A percentile compares a stretch with the other conserved stretches of the same genome.
Evolutionary conservation across 1,140 invertebrate species (phyloP).

Genomic region (Tetragonula clypearis): DNA sequence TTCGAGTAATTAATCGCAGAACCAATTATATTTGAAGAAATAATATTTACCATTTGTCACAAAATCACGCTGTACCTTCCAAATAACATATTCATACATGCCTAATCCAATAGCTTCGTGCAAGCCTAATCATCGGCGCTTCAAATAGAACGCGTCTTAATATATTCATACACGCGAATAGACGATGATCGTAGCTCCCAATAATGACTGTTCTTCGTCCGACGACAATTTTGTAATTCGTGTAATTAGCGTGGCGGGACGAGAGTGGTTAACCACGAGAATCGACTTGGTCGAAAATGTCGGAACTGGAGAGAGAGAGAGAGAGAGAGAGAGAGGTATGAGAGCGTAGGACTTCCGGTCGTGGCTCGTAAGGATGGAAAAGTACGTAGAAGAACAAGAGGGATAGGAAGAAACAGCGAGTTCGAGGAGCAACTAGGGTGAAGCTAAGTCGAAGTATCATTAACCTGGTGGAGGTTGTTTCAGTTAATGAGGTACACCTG

Average conservation of each 20-base stretch:
- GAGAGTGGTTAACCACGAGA: neutral
- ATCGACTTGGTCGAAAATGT: neutral
- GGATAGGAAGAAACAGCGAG: conserved; percentile 10
- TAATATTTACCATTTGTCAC: too few species aligned
- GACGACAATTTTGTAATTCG: conserved; percentile 23
- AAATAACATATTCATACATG: too few species aligned
- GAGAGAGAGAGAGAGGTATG: neutral
- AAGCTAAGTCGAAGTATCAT: conserved; percentile 41
- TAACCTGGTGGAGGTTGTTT: conserved; percentile 29
- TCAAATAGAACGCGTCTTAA: neutral
- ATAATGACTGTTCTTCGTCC: conserved; percentile 22
- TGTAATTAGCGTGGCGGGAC: conserved; percentile 28
- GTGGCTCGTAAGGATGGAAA: too few species aligned
- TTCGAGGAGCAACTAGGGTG: neutral
- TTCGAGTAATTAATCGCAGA: too few species aligned
- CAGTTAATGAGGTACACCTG: conserved; percentile 42
- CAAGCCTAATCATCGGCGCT: neutral
- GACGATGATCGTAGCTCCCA: neutral
- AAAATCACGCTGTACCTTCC: too few species aligned
- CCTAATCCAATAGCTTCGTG: too few species aligned
- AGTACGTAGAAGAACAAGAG: neutral
- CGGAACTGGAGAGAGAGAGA: neutral
- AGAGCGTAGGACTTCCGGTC: neutral
- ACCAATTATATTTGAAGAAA: too few species aligned
- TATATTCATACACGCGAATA: conserved; percentile 25